Conservation (phyloP, 2,888 invertebrate species). For the Corythucha ciliata region DNA sequence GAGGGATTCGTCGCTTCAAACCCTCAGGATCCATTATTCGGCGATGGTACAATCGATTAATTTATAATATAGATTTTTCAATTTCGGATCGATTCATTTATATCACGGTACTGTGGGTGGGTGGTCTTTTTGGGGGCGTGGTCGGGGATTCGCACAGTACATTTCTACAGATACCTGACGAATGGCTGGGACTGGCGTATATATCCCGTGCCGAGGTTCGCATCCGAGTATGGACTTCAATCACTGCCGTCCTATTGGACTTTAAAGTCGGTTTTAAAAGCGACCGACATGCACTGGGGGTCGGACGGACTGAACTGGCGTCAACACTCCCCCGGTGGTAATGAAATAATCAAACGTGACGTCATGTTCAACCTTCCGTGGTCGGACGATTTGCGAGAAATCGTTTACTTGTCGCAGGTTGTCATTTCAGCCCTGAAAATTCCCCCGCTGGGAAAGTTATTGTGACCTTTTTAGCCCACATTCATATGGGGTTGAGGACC, state of each 20-base stretch:
- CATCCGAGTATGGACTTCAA: slow-evolving; percentile 94
- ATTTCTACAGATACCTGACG: slow-evolving; percentile 75
- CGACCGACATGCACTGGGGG: slow-evolving; percentile 43
- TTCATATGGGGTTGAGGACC: too few relatives aligned
- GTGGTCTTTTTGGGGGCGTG: too few relatives aligned
- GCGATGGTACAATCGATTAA: too few relatives aligned
- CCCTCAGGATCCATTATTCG: slow-evolving; percentile 70
- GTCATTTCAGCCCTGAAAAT: too few relatives aligned
- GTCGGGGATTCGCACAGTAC: too few relatives aligned
- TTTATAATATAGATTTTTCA: neutral
- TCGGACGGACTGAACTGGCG: slow-evolving; percentile 63
- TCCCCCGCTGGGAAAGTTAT: too few relatives aligned
- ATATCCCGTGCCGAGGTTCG: slow-evolving; percentile 75
- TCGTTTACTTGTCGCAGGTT: slow-evolving; percentile 82
- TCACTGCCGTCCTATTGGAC: slow-evolving; percentile 69
- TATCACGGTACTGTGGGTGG: neutral
- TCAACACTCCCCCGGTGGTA: slow-evolving; percentile 77
- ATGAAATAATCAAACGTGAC: slow-evolving; percentile 51
- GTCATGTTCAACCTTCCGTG: slow-evolving; percentile 57
- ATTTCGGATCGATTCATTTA: neutral
- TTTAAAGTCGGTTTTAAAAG: slow-evolving; percentile 51
- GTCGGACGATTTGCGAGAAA: slow-evolving; percentile 52
- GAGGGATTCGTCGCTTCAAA: slow-evolving; percentile 69
- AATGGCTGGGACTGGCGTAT: slow-evolving; percentile 72
- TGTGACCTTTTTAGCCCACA: too few relatives aligned